Base-by-base conservation (phyloP, 2,888 invertebrate genomes). In the Empis livida region DNA sequence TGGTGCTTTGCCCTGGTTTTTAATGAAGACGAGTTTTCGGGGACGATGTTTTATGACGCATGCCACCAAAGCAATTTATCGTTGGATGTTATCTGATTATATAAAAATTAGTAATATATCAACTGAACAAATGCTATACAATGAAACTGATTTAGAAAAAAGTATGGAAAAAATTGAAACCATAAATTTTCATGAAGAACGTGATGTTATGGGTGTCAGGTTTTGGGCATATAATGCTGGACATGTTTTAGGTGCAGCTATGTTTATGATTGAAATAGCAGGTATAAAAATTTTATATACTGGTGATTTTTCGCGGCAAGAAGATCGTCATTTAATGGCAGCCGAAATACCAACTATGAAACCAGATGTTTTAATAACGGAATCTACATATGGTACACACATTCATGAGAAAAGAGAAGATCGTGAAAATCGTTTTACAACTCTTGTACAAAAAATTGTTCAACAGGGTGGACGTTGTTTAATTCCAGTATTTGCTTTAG, bases 241-340 rank as follows among this genome's bases (percentile, higher is more conserved):
- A 0, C 99, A 99, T 69, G 99, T 99, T 4, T 73, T 99, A 0
- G 99, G 99, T 0, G 99, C 99, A 0, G 97, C 97, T 46, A 99
- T 99, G 97, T 99, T 99, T 67, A 96, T 99, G 95, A 91, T 99
- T 49, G 97, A 99, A 75, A 99, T 99, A 44, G 99, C 97, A 30
- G 99, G 97, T 13, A 95, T 97, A 2, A 94, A 92, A 74, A 77
- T 93, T 51, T 71, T 97, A 13, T 97, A 97, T 64, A 99, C 99
- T 0, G 99, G 99, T 0, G 99, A 99, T 63, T 99, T 99, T 67
- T 97, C 97, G 3, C 75, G 99, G 42, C 94, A 97, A 71, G 99
- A 99, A 68, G 99, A 99, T 71, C 74, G 99, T 10, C 99, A 99
- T 79, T 78, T 99, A 56, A 97, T 97, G 93, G 94, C 97, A 1